Conservation (phyloP, 2,888 invertebrate species). For the Drosophila emarginata region DNA sequence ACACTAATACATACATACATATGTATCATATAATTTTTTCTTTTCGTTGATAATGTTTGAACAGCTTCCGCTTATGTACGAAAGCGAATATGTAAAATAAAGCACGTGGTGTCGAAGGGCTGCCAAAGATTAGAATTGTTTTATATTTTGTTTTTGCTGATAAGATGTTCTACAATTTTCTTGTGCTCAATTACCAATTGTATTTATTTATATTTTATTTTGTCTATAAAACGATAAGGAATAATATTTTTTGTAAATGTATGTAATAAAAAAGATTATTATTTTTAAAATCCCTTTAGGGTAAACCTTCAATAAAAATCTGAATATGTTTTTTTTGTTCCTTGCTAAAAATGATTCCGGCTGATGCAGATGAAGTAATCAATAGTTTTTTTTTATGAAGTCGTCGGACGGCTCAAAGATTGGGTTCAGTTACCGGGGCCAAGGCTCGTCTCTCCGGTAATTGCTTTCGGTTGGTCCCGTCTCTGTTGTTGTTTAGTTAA, state of each 20-base stretch:
- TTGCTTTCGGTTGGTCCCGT: neutral
- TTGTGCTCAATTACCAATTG: neutral
- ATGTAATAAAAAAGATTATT: neutral
- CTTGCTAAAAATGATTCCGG: neutral
- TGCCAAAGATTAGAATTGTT: neutral
- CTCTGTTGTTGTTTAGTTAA: neutral
- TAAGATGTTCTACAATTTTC: neutral
- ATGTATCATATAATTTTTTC: neutral
- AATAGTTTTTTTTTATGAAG: neutral
- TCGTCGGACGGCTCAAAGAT: neutral
- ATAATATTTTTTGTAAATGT: neutral
- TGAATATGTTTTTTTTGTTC: neutral
- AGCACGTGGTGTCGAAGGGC: neutral
- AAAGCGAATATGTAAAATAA: neutral
- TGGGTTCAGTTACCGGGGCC: constrained; percentile 3
- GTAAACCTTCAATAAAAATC: neutral
- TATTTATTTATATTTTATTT: neutral
- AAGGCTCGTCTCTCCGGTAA: neutral
- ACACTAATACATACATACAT: too few relatives aligned
- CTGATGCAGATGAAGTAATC: neutral
- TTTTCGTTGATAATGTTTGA: neutral
- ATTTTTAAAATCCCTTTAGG: neutral
- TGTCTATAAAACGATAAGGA: too few relatives aligned
- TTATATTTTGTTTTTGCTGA: neutral
- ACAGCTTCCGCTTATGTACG: constrained; percentile 3